Conservation (phyloP, 2,888 invertebrate species). For the Aproaerema taeniolella region DNA sequence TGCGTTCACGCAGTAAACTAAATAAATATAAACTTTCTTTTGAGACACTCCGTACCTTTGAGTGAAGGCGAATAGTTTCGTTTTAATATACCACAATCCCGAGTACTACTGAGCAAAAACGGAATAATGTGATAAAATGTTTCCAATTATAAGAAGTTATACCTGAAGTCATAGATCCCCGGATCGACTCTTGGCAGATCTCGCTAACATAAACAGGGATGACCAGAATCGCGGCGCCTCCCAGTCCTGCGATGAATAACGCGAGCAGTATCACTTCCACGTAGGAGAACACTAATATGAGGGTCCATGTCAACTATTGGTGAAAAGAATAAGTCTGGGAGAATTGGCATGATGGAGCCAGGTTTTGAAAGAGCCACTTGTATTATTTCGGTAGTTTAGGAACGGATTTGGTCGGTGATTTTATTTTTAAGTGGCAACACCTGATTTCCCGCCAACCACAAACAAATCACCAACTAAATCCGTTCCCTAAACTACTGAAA, state of each 20-base stretch:
- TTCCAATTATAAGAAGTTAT: background rate
- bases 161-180: constrained; percentile 42
- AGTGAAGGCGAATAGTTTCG: background rate
- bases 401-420: too few relatives aligned
- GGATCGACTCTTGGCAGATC: constrained; percentile 47
- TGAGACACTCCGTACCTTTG: too few relatives aligned
- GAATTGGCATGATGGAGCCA: too few relatives aligned
- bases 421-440: too few relatives aligned
- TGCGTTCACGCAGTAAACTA: too few relatives aligned
- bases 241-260: constrained; percentile 43
- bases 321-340: too few relatives aligned
- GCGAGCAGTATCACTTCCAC: constrained; percentile 45
- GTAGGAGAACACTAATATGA: constrained; percentile 2
- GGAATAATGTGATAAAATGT: background rate
- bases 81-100: background rate
- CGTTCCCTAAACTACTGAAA: too few relatives aligned
- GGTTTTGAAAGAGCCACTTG: too few relatives aligned
- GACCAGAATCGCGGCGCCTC: constrained; percentile 36
- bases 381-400: too few relatives aligned
- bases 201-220: constrained; percentile 48
- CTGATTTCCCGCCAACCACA: too few relatives aligned
- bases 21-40: too few relatives aligned
- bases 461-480: too few relatives aligned
- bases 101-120: background rate
- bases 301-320: constrained; percentile 2